A percentile compares a stretch with the other conserved stretches of the same genome.
These are phyloP conservation scores for Cherax destructor DNA, from an alignment of 1,140 invertebrate species.

Conservation along the genomic window DNA sequence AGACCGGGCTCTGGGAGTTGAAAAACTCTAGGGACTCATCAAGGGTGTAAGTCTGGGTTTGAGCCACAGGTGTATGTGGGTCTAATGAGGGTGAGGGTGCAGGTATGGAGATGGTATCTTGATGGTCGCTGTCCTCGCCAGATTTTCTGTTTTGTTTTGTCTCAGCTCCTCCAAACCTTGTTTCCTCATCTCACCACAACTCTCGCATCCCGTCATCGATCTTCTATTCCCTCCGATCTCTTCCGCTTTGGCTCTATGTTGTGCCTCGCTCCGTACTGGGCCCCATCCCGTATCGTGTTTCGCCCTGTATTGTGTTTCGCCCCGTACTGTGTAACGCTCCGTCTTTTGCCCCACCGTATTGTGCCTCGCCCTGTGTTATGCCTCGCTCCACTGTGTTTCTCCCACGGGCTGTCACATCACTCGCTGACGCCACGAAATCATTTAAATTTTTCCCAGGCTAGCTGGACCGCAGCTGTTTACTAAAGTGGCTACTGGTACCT, in stretches of 20 bases:
- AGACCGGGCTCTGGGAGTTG: too few species aligned
- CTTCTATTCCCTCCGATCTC: not conserved
- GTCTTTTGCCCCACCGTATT: not conserved
- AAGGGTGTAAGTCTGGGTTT: too few species aligned
- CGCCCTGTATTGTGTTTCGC: not conserved
- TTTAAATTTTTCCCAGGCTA: not conserved
- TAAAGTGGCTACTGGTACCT: not conserved
- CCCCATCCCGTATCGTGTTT: not conserved
- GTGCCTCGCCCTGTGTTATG: not conserved
- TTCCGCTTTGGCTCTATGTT: too few species aligned
- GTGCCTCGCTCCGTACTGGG: too few species aligned
- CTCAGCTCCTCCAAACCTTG: not conserved
- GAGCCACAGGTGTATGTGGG: too few species aligned
- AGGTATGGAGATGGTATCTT: not conserved
- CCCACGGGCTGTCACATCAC: not conserved
- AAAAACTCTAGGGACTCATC: too few species aligned
- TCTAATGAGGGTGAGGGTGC: too few species aligned
- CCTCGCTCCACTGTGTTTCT: not conserved
- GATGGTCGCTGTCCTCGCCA: not conserved
- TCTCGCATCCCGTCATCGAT: not conserved
- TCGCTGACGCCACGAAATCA: not conserved
- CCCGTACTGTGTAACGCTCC: not conserved
- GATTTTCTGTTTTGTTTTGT: not conserved
- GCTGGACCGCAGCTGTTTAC: not conserved
- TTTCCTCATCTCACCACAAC: too few species aligned